phyloP scores from a whole-genome alignment of 1,140 invertebrate species.

The Cotesia glomerata region DNA sequence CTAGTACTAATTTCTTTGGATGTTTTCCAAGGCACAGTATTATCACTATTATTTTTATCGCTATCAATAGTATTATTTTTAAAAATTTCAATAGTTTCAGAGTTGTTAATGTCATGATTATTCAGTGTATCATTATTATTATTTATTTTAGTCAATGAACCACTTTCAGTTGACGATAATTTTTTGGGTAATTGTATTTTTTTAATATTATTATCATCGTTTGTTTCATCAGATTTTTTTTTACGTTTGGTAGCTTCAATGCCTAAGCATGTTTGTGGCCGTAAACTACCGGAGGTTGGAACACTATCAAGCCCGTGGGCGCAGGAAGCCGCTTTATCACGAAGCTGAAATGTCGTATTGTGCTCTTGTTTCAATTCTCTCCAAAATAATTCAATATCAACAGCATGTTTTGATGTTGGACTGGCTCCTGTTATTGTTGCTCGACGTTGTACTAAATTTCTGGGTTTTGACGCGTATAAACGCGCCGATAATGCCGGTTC shows the following conservation, averaged over 20 bases:
- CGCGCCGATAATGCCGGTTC: constrained; percentile 57
- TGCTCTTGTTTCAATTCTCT: constrained; percentile 69
- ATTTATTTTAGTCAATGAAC: constrained; percentile 15
- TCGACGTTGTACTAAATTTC: constrained; percentile 76
- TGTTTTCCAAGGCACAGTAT: constrained; percentile 43
- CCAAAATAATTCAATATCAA: constrained; percentile 76
- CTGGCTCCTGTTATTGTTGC: constrained; percentile 88
- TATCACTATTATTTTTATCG: constrained; percentile 43
- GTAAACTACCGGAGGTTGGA: constrained; percentile 51
- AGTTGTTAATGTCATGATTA: too few relatives aligned
- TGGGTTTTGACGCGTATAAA: constrained; percentile 78
- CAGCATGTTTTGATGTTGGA: constrained; percentile 71
- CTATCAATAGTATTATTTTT: constrained; percentile 22
- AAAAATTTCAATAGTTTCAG: too few relatives aligned
- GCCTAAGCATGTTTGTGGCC: constrained; percentile 73
- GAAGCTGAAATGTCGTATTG: constrained; percentile 61
- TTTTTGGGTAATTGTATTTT: constrained; percentile 56
- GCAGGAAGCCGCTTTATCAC: constrained; percentile 74
- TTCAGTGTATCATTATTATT: constrained; percentile 1
- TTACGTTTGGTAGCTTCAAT: constrained; percentile 54
- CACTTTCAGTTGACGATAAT: constrained; percentile 34
- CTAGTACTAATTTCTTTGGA: constrained; percentile 40
- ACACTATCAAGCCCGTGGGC: constrained; percentile 73
- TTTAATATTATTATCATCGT: constrained; percentile 36
- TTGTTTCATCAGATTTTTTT: constrained; percentile 42